Evolutionary conservation across 1,140 invertebrate species (phyloP).

Genomic region (Tribolium madens): DNA sequence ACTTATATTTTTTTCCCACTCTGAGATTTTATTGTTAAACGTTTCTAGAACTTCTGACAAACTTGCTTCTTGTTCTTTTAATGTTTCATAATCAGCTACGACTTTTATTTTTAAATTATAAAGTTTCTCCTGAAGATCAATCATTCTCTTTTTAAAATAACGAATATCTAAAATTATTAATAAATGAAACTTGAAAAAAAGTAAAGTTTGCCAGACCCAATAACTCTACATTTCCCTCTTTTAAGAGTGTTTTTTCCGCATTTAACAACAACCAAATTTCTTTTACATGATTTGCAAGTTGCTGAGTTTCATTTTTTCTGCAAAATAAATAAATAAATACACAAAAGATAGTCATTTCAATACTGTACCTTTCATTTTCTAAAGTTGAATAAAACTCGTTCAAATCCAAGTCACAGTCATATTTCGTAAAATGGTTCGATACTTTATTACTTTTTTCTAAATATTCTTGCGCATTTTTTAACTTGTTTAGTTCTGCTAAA

Average conservation of each 20-base stretch:
- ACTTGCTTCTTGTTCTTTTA: slow-evolving; percentile 60
- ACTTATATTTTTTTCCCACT: slow-evolving; percentile 59
- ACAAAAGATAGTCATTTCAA: slow-evolving; percentile 50
- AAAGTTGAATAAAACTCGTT: neutral
- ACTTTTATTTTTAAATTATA: slow-evolving; percentile 62
- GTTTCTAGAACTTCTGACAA: slow-evolving; percentile 60
- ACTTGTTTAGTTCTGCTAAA: slow-evolving; percentile 54
- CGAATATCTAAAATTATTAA: slow-evolving; percentile 64
- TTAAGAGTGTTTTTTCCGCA: neutral
- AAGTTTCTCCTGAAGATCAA: slow-evolving; percentile 65
- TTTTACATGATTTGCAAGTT: neutral
- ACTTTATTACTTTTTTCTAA: slow-evolving; percentile 53
- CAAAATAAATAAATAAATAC: slow-evolving; percentile 2
- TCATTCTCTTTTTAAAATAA: slow-evolving; percentile 65
- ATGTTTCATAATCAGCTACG: slow-evolving; percentile 57
- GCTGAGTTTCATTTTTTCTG: slow-evolving; percentile 7
- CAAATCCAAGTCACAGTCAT: neutral
- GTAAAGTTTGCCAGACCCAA: neutral
- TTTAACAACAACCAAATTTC: neutral
- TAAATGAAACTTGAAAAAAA: neutral
- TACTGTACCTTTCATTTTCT: slow-evolving; percentile 22
- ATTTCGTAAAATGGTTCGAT: slow-evolving; percentile 36
- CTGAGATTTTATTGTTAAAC: slow-evolving; percentile 53
- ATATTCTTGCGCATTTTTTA: slow-evolving; percentile 53
- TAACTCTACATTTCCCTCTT: neutral